Evolutionary conservation across 2,888 invertebrate species (phyloP).

Genomic region (Aphidius colemani): DNA sequence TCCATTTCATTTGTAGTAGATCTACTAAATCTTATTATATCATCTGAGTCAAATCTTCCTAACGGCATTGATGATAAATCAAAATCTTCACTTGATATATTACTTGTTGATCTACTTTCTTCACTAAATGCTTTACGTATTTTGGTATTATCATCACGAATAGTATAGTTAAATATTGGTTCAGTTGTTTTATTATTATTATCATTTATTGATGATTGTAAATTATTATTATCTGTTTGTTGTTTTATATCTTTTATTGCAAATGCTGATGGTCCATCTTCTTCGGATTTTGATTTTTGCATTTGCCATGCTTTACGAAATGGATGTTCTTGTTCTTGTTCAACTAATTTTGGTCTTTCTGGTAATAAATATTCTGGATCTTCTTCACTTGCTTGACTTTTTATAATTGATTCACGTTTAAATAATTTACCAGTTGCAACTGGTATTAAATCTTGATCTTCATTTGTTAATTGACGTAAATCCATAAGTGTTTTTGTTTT

Average conservation of each 20-base stretch:
- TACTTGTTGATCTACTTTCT: constrained; percentile 10
- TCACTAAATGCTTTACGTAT: constrained; percentile 4
- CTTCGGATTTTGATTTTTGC: constrained; percentile 57
- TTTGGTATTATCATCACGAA: constrained; percentile 14
- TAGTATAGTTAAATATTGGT: constrained; percentile 15
- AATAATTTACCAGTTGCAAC: constrained; percentile 46
- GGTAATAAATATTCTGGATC: constrained; percentile 56
- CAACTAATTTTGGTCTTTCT: constrained; percentile 54
- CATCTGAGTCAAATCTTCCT: constrained; percentile 40
- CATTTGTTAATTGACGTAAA: constrained; percentile 46
- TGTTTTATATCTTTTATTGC: constrained; percentile 40
- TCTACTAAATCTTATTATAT: constrained; percentile 32
- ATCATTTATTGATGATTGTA: constrained; percentile 27
- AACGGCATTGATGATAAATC: constrained; percentile 3
- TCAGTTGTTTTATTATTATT: constrained; percentile 5
- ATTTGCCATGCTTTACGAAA: constrained; percentile 58
- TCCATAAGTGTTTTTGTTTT: constrained; percentile 51
- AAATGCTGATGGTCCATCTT: constrained; percentile 48
- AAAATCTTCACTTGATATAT: constrained; percentile 22
- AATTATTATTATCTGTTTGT: constrained; percentile 10
- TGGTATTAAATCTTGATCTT: constrained; percentile 34
- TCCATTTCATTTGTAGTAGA: constrained; percentile 38
- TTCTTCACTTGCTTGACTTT: constrained; percentile 58
- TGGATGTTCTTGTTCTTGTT: constrained; percentile 57
- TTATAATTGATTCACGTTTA: constrained; percentile 56